Evolutionary conservation across 2,113 vertebrate genomes (phyloP).

Genomic region (Phocoena sinus): DNA sequence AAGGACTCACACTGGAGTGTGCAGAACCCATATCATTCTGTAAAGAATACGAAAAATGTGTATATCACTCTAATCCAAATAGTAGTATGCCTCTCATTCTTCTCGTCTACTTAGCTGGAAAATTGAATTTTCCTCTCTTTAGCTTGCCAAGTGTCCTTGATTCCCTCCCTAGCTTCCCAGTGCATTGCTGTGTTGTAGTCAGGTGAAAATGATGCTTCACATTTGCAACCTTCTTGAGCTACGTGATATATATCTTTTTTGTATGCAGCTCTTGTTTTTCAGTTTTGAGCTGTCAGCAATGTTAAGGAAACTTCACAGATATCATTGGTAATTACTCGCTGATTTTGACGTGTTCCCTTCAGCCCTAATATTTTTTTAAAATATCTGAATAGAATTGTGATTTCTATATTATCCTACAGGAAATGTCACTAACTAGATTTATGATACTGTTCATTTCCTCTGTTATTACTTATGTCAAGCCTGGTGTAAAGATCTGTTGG

Average conservation of each 20-base stretch:
- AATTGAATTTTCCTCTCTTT: constrained; percentile 70
- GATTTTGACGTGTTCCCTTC: neutral
- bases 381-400: neutral
- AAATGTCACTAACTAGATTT: constrained; percentile 27
- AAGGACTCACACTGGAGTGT: neutral
- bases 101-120: constrained; percentile 45
- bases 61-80: constrained; percentile 43
- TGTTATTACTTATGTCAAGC: neutral
- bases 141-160: constrained; percentile 55
- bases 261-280: neutral
- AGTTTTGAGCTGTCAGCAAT: neutral
- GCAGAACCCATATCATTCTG: neutral
- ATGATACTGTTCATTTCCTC: neutral
- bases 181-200: neutral
- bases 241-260: neutral
- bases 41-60: constrained; percentile 33
- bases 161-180: constrained; percentile 29
- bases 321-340: neutral
- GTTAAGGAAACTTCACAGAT: neutral
- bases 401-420: neutral
- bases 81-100: neutral
- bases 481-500: neutral
- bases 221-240: neutral
- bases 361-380: neutral
- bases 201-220: neutral